Evolutionary conservation across 2,888 invertebrate species (phyloP), one percentile per base, ranked within the genome.

Genomic region (Cremastinae sp.): DNA sequence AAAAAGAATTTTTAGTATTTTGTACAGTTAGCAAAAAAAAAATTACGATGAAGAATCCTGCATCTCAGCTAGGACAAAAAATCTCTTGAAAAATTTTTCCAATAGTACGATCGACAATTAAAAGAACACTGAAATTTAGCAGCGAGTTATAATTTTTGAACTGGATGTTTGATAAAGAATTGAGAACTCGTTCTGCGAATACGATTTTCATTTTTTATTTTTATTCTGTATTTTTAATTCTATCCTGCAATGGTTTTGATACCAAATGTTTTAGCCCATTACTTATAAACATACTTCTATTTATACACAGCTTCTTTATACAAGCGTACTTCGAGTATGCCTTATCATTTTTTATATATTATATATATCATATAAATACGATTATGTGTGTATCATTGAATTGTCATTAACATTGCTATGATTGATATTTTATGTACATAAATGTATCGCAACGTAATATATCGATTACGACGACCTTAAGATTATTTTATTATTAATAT

Each of bases 231-330:
- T n/a, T n/a, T n/a, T n/a, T n/a, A n/a, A n/a, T n/a, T n/a, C 78
- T 73, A 71, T 80, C 82, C 79, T 80, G 74, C 81, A 84, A 87
- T 87, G 85, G 85, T 87, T 87, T 86, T 84, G 78, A 85, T 87
- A 85, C 85, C 85, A 87, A 88, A 87, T 85, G 81, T 86, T 84
- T 83, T 83, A 53, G 78, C 79, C 79, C 78, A 72, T 68, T 84
- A 86, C 84, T 83, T 84, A 83, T 84, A 81, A 80, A 81, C 80
- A 80, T 80, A 79, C 74, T 83, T 82, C 78, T 83, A 84, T 85
- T 83, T 84, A 84, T 86, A 85, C 79, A 83, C 79, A 76, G 75
- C 79, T 83, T 82, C 81, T 82, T 82, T 84, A 83, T 84, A 85
- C 81, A 84, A 78, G 78, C 79, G 72, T 79, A 80, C 76, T 20